Conservation (phyloP, 2,888 invertebrate genomes). For the Lasioglossum villosulum region DNA sequence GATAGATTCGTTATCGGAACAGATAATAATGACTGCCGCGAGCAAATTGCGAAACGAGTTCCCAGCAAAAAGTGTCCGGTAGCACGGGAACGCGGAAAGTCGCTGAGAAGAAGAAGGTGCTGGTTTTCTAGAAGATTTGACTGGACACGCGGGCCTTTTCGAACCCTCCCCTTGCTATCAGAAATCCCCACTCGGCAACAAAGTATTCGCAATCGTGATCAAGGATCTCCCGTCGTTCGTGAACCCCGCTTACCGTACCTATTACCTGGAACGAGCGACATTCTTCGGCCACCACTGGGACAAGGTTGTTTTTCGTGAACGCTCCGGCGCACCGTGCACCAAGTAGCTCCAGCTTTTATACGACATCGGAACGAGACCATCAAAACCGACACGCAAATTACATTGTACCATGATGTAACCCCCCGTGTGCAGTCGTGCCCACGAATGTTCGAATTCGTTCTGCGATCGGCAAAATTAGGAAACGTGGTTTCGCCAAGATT, state of each 20-base stretch:
- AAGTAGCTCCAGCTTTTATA: slow-evolving; percentile 9
- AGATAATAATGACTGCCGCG: neutral
- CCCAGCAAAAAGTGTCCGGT: neutral
- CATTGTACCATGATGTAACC: neutral
- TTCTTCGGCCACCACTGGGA: slow-evolving; percentile 47
- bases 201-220: slow-evolving; percentile 59
- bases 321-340: neutral
- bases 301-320: slow-evolving; percentile 29
- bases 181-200: slow-evolving; percentile 53
- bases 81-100: neutral
- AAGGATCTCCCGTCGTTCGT: slow-evolving; percentile 45
- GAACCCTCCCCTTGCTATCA: slow-evolving; percentile 40
- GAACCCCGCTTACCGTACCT: slow-evolving; percentile 62
- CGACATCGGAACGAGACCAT: neutral
- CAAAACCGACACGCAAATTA: neutral
- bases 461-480: neutral
- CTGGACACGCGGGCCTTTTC: slow-evolving; percentile 11
- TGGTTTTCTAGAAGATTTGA: slow-evolving; percentile 50
- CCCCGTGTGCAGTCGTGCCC: neutral
- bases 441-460: neutral
- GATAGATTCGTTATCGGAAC: neutral
- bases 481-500: neutral
- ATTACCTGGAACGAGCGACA: slow-evolving; percentile 52
- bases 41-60: neutral
- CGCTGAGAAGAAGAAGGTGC: slow-evolving; percentile 4